Base-by-base conservation (phyloP, 2,113 vertebrate genomes). In the Chionis minor region DNA sequence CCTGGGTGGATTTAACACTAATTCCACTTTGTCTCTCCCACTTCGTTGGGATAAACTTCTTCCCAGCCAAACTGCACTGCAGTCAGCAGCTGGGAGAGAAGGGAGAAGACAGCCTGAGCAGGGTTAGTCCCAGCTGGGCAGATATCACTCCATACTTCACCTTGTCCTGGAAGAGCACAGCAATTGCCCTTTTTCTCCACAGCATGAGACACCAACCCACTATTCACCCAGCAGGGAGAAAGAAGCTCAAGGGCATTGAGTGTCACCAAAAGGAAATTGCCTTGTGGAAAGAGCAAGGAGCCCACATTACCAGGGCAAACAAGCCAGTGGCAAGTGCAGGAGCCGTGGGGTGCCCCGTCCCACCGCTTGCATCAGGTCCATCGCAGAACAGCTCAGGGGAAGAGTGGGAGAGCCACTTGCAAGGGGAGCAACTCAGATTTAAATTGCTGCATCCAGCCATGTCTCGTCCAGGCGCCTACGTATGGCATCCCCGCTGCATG, bases 21-120 rank as follows among this genome's bases (percentile, higher is more conserved):
- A 89, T 94, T 94, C 89, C 72, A 61, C 4, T 45, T 81, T 54
- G 63, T 61, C 56, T 94, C 75, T 83, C 75, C 79, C 79, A 80
- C n/a, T 49, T 73, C 40, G 67, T 71, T 83, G 73, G 67, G 80
- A 86, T 58, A 94, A 82, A 90, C 70, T 69, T 95, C 62, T 66
- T 72, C 52, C 62, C 81, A 74, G 70, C 4, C 2, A 4, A 75
- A 8, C n/a, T 56, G 18, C 47, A 47, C 33, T 62, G 38, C 4
- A 32, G 13, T 10, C 71, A 92, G 58, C 32, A 74, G 33, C 61
- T 84, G 32, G 6, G 65, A 49, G 33, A 40, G 79, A 62, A 56
- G 45, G 62, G 28, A 91, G 35, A 58, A 58, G 42, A 40, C 55
- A 93, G 22, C 38, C 63, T 35, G 42, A 81, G 45, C 45, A 80